Evolutionary conservation across 2,113 vertebrate genomes (phyloP), one percentile per base, ranked within the genome.

Genomic region (Gobiocypris rarus): DNA sequence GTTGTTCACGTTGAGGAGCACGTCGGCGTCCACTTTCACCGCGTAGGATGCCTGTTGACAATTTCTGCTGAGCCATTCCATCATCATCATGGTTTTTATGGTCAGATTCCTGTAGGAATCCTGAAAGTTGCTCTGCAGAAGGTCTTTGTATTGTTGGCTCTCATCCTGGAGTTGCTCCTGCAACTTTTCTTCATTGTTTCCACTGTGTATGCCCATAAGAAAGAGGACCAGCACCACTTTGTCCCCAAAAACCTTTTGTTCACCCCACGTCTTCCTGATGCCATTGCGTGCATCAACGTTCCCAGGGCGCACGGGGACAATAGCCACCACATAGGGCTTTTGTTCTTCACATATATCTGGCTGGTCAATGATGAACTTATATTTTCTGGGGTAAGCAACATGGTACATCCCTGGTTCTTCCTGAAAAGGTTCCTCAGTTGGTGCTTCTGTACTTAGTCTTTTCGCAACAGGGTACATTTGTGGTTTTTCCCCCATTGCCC

Each of bases 21-120:
- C 92, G 59, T 98, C 97, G 0, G 95, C 94, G 89, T 98, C 97
- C 0, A 96, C 95, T 93, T 98, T 98, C 86, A 97, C 92, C 41
- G 88, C 94, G 0, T 96, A 98, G 0, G 93, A 90, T 24, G 92
- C 90, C 0, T 86, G 86, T 10, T 78, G 65, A 26, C 96, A 96
- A 84, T 82, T 84, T 0, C 34, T 58, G 8, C 13, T 71, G 56
- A 95, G 87, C 96, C 96, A 96, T 91, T 91, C 91, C 80, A 96
- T 24, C 4, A 94, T 95, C 91, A 95, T 88, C 85, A 96, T 82
- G 0, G 94, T 96, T 89, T 96, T 95, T 24, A 96, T 59, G 5
- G 95, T 95, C 22, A 95, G 87, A 74, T 95, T 95, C 88, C 24
- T 4, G 89, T 96, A 94, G 84, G 43, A 89, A 88, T 93, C 93